phyloP scores from a whole-genome alignment of 2,113 vertebrate genomes.

The Gymnogyps californianus region DNA sequence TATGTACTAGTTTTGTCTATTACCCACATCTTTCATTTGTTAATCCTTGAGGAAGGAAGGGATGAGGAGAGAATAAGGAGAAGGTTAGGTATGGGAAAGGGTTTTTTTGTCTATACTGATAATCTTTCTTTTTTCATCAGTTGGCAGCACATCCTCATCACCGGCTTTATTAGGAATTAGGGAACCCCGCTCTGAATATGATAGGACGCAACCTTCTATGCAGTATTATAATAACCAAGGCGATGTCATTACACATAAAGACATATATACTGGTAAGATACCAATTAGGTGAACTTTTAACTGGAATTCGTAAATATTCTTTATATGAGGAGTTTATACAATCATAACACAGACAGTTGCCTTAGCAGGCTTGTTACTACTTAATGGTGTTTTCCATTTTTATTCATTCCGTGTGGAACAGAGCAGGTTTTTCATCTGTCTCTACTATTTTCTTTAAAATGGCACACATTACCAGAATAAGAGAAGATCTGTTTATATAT shows the following conservation, averaged over 20 bases:
- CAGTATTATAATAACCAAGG: conserved; percentile 96
- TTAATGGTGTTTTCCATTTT: neutral
- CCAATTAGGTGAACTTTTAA: neutral
- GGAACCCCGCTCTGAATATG: conserved; percentile 90
- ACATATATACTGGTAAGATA: conserved; percentile 87
- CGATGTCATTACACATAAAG: conserved; percentile 86
- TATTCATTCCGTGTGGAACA: neutral
- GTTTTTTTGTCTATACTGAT: neutral
- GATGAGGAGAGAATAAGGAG: neutral
- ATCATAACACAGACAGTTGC: neutral
- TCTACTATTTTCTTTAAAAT: neutral
- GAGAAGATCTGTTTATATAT: neutral
- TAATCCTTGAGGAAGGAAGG: neutral
- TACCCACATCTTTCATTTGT: neutral
- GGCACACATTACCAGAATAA: neutral
- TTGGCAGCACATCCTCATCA: conserved; percentile 93
- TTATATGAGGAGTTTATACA: neutral
- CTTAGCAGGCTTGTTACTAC: neutral
- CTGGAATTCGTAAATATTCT: neutral
- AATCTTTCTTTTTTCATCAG: conserved; percentile 63
- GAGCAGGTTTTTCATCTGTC: neutral
- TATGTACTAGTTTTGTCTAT: rapidly evolving
- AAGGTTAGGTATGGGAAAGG: neutral
- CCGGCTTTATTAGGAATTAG: conserved; percentile 91
- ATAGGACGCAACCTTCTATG: conserved; percentile 90